phyloP scores from a whole-genome alignment of 2,113 vertebrate species.

The Trachemys scripta region DNA sequence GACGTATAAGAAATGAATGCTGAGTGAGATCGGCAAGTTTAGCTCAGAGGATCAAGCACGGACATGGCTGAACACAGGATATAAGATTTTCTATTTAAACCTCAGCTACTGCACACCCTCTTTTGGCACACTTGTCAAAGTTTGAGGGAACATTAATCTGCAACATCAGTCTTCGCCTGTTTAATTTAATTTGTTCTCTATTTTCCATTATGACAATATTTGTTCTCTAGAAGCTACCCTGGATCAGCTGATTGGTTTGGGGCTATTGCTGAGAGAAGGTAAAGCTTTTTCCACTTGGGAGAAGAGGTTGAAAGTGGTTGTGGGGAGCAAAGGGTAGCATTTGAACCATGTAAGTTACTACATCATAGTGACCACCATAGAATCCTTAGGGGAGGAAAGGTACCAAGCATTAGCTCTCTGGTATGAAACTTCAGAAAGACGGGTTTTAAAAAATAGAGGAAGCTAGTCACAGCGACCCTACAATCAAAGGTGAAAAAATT shows the following conservation, averaged over 20 bases:
- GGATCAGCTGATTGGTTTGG: neutral
- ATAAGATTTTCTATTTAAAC: slow-evolving; percentile 45
- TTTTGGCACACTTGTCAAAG: slow-evolving; percentile 23
- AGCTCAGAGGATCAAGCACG: slow-evolving; percentile 41
- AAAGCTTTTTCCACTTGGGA: slow-evolving; percentile 10
- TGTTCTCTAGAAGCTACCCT: neutral
- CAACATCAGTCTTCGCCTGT: slow-evolving; percentile 24
- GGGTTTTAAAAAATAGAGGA: neutral
- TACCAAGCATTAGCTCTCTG: neutral
- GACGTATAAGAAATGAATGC: slow-evolving; percentile 60
- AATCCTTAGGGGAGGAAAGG: neutral
- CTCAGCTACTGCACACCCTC: slow-evolving; percentile 19
- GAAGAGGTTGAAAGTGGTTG: slow-evolving; percentile 18
- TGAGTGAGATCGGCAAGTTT: neutral
- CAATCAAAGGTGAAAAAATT: neutral
- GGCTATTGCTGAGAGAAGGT: neutral
- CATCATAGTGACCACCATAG: neutral
- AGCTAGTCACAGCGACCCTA: neutral
- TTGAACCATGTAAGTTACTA: slow-evolving; percentile 24
- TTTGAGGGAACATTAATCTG: slow-evolving; percentile 53
- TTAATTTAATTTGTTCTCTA: slow-evolving; percentile 38
- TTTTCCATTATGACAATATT: neutral
- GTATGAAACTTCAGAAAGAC: neutral
- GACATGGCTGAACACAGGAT: slow-evolving; percentile 43
- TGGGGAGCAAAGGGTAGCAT: slow-evolving; percentile 22